Percentiles rank a stretch among this genome's conserved stretches.
Evolutionary conservation across 2,113 vertebrate species (phyloP).

Genomic region (Octodon degus): DNA sequence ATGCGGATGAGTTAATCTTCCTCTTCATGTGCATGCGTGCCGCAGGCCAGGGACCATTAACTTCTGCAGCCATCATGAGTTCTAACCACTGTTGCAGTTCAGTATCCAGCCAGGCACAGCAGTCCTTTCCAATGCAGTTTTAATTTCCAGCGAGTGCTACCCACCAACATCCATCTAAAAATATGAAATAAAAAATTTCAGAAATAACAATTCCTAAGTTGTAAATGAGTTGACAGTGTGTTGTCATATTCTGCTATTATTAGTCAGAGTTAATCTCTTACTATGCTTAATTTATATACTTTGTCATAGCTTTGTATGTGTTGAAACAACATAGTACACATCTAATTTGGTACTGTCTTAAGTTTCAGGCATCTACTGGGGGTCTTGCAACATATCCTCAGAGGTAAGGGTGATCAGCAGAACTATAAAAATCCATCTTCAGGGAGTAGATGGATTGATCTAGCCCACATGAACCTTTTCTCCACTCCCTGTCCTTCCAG

Average conservation of each 20-base stretch:
- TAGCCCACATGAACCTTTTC: background rate
- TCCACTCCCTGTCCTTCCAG: background rate
- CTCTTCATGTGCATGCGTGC: accelerated
- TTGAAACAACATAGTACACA: too few species aligned
- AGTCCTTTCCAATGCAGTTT: background rate
- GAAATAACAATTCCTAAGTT: background rate
- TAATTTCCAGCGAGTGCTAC: background rate
- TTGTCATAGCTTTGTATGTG: background rate
- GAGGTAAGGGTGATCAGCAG: background rate
- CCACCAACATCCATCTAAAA: background rate
- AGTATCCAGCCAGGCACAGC: background rate
- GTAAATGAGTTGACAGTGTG: background rate
- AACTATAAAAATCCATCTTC: background rate
- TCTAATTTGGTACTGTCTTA: background rate
- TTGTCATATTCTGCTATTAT: background rate
- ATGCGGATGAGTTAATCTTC: background rate
- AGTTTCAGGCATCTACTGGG: background rate
- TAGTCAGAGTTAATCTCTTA: background rate
- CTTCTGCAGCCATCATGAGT: background rate
- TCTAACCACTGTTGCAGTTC: background rate
- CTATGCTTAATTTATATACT: background rate
- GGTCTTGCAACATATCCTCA: background rate
- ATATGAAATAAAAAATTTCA: background rate
- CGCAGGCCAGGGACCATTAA: accelerated
- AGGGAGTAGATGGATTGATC: background rate